Percentiles rank a stretch among this genome's conserved stretches.
These are phyloP conservation scores for Steinernema carpocapsae DNA, from an alignment of 2,888 invertebrate genomes.

Conservation along the genomic window DNA sequence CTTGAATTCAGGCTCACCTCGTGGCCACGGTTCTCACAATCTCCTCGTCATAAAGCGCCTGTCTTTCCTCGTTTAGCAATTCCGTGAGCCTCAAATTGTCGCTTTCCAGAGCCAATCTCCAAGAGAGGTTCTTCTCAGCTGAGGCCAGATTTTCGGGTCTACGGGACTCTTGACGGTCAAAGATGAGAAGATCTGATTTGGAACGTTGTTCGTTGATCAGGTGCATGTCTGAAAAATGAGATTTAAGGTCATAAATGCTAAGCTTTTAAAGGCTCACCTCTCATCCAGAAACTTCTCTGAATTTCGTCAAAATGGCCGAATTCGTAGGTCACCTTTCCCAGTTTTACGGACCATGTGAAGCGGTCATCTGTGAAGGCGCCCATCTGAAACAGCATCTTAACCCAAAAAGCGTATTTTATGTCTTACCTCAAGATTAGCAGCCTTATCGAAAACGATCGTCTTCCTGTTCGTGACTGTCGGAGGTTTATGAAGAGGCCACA, in stretches of 20 bases:
- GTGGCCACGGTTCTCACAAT: constrained; percentile 57
- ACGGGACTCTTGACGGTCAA: constrained; percentile 39
- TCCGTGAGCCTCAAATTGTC: constrained; percentile 41
- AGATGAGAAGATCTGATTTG: constrained; percentile 40
- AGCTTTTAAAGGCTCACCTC: constrained; percentile 36
- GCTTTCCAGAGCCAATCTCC: constrained; percentile 41
- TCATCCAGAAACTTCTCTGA: constrained; percentile 44
- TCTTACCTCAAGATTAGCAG: constrained; percentile 33
- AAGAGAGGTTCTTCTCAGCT: constrained; percentile 37
- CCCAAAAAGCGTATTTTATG: constrained; percentile 15
- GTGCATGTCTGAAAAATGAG: constrained; percentile 40
- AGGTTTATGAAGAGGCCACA: constrained; percentile 38
- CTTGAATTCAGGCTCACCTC: no score
- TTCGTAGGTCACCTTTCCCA: constrained; percentile 34
- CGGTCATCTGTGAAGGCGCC: constrained; percentile 37
- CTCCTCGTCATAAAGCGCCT: constrained; percentile 56
- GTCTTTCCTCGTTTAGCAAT: constrained; percentile 52
- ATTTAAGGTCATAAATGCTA: not conserved
- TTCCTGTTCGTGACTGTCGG: constrained; percentile 37
- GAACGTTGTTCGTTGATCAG: constrained; percentile 40
- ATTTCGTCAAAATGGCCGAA: constrained; percentile 47
- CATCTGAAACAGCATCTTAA: constrained; percentile 32
- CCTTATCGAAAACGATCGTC: constrained; percentile 26
- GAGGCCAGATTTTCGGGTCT: constrained; percentile 31
- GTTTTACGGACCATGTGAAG: constrained; percentile 21